Evolutionary conservation across 2,797 vertebrate species (phyloP).

Genomic region (Toxotes lorentzi): DNA sequence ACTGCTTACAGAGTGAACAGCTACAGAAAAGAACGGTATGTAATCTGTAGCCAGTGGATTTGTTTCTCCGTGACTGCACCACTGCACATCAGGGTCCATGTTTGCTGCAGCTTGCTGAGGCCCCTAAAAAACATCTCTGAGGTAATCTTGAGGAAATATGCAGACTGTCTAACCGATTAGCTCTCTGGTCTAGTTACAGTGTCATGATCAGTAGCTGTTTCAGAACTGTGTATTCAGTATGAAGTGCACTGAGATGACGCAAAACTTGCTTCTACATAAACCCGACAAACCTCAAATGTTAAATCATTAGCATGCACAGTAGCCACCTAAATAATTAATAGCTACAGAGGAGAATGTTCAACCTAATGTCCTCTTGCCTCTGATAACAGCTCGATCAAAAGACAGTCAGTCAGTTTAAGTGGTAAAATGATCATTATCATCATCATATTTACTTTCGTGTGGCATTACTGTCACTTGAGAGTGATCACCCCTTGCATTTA

Average conservation of each 20-base stretch:
- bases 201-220: slow-evolving; percentile 8
- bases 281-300: not conserved
- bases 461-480: not conserved
- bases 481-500: not conserved
- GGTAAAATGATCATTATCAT: not conserved
- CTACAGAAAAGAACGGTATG: not conserved
- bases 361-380: slow-evolving; percentile 17
- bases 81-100: slow-evolving; percentile 6
- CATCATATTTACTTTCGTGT: not conserved
- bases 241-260: slow-evolving; percentile 37
- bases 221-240: slow-evolving; percentile 19
- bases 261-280: slow-evolving; percentile 28
- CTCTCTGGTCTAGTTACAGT: not conserved
- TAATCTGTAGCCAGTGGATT: not conserved
- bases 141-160: slow-evolving; percentile 23
- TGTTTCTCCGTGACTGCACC: slow-evolving; percentile 37
- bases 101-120: slow-evolving; percentile 38
- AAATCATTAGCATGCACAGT: slow-evolving; percentile 39
- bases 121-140: slow-evolving; percentile 9
- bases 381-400: slow-evolving; percentile 20
- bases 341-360: slow-evolving; percentile 24
- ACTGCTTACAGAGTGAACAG: not conserved
- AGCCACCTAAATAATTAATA: slow-evolving; percentile 44
- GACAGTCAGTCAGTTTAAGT: not conserved
- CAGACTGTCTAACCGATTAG: slow-evolving; percentile 31